A percentile compares a stretch with the other conserved stretches of the same genome.
phyloP scores from a whole-genome alignment of 2,797 vertebrate species.

The Spinus pinus region DNA sequence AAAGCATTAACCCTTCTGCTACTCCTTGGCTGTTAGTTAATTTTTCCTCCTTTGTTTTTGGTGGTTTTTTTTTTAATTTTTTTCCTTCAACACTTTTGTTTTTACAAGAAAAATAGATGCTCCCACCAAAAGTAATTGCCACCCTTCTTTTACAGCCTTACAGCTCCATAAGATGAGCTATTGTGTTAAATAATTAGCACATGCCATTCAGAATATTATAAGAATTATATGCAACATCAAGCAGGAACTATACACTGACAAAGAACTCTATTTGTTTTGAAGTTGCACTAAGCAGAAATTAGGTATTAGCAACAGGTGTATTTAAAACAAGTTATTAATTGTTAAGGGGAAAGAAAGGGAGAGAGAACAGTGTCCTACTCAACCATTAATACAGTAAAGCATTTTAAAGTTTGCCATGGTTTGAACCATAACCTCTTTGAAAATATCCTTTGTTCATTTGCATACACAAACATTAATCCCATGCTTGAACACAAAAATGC shows the following conservation, averaged over 20 bases:
- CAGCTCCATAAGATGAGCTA: slow-evolving; percentile 78
- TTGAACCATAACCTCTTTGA: slow-evolving; percentile 68
- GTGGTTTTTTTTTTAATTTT: neutral
- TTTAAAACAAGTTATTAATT: slow-evolving; percentile 74
- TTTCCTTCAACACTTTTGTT: slow-evolving; percentile 66
- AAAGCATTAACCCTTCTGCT: slow-evolving; percentile 71
- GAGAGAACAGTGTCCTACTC: slow-evolving; percentile 27
- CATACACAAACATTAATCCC: slow-evolving; percentile 59
- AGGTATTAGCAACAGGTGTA: slow-evolving; percentile 74
- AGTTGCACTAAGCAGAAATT: slow-evolving; percentile 73
- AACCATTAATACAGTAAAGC: slow-evolving; percentile 50
- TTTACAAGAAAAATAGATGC: slow-evolving; percentile 73
- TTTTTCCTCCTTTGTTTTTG: neutral
- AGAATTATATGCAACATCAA: slow-evolving; percentile 83
- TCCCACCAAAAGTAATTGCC: slow-evolving; percentile 78
- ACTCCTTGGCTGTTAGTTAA: slow-evolving; percentile 2
- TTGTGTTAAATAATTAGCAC: slow-evolving; percentile 86
- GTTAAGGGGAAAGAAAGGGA: neutral
- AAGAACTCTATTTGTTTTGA: slow-evolving; percentile 60
- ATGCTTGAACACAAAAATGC: slow-evolving; percentile 48
- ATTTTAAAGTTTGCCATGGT: slow-evolving; percentile 56
- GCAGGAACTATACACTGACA: slow-evolving; percentile 77
- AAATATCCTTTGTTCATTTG: slow-evolving; percentile 59
- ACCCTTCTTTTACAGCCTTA: slow-evolving; percentile 76
- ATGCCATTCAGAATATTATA: slow-evolving; percentile 81